Percentiles rank a stretch among this genome's conserved stretches.
Conservation (phyloP, 2,888 invertebrate species). For the Mamestra brassicae region DNA sequence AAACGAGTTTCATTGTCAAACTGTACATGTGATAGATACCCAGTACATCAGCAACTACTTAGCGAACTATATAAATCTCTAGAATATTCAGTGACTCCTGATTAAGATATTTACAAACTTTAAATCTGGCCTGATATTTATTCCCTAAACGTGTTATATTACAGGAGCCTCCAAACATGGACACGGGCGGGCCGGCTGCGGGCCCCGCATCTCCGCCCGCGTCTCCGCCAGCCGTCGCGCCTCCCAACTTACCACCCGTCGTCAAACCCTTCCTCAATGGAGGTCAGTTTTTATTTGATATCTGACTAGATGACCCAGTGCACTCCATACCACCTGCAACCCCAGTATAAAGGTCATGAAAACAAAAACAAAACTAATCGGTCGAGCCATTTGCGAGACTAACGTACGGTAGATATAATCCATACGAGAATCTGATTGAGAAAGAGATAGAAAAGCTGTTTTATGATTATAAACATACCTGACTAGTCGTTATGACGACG, state of each 20-base stretch:
- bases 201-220: conserved; percentile 75
- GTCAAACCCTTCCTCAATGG: conserved; percentile 89
- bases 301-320: too few relatives aligned
- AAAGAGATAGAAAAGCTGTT: too few relatives aligned
- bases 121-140: background rate
- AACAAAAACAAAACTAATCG: too few relatives aligned
- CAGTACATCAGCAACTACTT: too few relatives aligned
- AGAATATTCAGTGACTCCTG: background rate
- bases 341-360: too few relatives aligned
- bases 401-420: too few relatives aligned
- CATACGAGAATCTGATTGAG: too few relatives aligned
- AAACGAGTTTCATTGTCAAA: background rate
- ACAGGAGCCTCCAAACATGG: conserved; percentile 84
- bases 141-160: conserved; percentile 28
- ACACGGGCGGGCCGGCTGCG: conserved; percentile 76
- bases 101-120: background rate
- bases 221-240: conserved; percentile 75
- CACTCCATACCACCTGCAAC: too few relatives aligned
- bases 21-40: too few relatives aligned
- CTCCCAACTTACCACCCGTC: conserved; percentile 86
- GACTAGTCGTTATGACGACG: too few relatives aligned
- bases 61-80: background rate
- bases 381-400: too few relatives aligned
- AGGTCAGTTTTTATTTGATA: conserved; percentile 73
- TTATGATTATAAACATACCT: too few relatives aligned